phyloP scores from a whole-genome alignment of 2,888 invertebrate genomes.

The Lysandra bellargus region DNA sequence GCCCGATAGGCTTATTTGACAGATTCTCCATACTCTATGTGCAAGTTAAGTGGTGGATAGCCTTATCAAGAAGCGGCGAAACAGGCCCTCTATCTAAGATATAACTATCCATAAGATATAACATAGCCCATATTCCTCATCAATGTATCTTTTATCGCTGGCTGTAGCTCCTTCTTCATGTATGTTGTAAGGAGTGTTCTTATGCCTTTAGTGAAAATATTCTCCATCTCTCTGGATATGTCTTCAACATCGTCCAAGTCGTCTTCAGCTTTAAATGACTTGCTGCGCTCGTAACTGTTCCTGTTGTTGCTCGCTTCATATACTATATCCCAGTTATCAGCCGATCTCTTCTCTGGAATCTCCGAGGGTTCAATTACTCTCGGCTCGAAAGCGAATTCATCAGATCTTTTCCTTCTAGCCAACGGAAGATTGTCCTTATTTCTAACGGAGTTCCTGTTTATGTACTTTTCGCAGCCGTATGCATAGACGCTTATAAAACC shows the following conservation, averaged over 20 bases:
- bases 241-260: constrained; percentile 82
- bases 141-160: constrained; percentile 91
- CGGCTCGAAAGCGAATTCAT: constrained; percentile 69
- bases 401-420: constrained; percentile 60
- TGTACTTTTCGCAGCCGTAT: constrained; percentile 86
- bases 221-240: constrained; percentile 90
- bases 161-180: constrained; percentile 91
- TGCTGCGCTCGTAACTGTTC: constrained; percentile 71
- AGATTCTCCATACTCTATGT: no score
- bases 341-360: constrained; percentile 52
- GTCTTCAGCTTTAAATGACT: constrained; percentile 74
- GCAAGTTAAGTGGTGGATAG: no score
- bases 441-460: constrained; percentile 66
- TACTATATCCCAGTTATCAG: constrained; percentile 61
- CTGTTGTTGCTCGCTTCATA: constrained; percentile 63
- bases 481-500: constrained; percentile 93
- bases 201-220: constrained; percentile 91
- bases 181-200: constrained; percentile 89
- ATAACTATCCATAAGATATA: constrained; percentile 86
- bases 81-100: no score
- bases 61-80: no score
- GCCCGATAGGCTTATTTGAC: no score
- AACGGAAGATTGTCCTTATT: constrained; percentile 67
- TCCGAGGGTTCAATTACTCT: constrained; percentile 52
- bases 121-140: constrained; percentile 94